Evolutionary conservation across 2,797 vertebrate species (phyloP), one percentile per base, ranked within the genome.

Genomic region (Myotis planiceps): DNA sequence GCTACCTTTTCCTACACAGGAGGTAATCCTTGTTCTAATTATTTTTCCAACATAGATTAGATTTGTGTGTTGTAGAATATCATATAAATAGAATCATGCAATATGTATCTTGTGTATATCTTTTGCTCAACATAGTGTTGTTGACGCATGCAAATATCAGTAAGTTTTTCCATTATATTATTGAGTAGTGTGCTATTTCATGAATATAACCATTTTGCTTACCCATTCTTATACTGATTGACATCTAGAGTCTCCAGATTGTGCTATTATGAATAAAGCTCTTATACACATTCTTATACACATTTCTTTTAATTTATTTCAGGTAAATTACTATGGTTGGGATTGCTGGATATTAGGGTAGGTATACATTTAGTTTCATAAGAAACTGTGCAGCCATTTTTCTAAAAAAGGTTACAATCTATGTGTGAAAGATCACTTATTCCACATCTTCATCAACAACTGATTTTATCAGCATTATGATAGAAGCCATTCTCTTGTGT

Each of bases 231-330:
- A 71, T 74, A 34, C 8, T 53, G 29, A 63, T n/a, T 81, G 47
- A 51, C 10, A 94, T 72, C 42, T 87, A 14, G 10, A 51, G n/a
- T 51, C 25, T 72, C 53, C 55, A 90, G 16, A 85, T 58, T 93
- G 37, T 85, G 42, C n/a, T 74, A 42, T 81, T 63, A 45, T 45
- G 14, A 93, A 80, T 79, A 51, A 89, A 75, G 13, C 23, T 18
- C 1, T n/a, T 29, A 42, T 51, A 79, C 89, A 74, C 23, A 74
- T 60, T 85, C 18, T 60, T 71, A 8, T 69, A 55, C 32, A 80
- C 55, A 21, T 94, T 85, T 18, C 4, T 53, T 78, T 72, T 84
- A n/a, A 47, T 80, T 75, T 88, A 81, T 92, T 87, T 81, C 63
- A 15, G 34, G 25, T 66, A 92, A 94, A 87, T 83, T 84, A 69